Conservation (phyloP, 2,888 invertebrate genomes). For the Orthosia cruda region DNA sequence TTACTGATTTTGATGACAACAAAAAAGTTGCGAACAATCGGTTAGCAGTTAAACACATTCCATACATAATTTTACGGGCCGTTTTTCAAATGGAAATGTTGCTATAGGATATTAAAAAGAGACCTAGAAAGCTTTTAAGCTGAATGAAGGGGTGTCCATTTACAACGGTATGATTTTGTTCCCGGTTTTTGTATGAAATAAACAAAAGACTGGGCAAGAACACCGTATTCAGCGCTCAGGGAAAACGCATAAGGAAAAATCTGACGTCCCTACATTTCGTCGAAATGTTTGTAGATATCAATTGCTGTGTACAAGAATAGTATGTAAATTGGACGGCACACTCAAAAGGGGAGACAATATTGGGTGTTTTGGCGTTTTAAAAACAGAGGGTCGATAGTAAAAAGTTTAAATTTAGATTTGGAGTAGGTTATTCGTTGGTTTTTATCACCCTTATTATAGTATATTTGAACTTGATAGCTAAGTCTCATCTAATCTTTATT, state of each 20-base stretch:
- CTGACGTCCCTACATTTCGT: constrained; percentile 34
- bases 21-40: constrained; percentile 70
- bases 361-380: constrained; percentile 57
- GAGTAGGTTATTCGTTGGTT: constrained; percentile 22
- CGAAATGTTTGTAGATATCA: constrained; percentile 60
- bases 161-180: constrained; percentile 28
- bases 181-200: constrained; percentile 24
- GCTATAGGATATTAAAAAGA: constrained; percentile 15
- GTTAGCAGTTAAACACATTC: constrained; percentile 63
- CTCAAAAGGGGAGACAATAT: constrained; percentile 59
- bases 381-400: constrained; percentile 59
- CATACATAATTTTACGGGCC: constrained; percentile 59
- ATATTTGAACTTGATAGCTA: background rate
- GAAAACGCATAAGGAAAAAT: constrained; percentile 58
- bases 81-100: constrained; percentile 54
- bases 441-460: constrained; percentile 17
- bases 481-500: background rate
- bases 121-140: constrained; percentile 30
- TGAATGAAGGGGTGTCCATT: constrained; percentile 35
- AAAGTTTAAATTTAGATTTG: constrained; percentile 43
- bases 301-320: constrained; percentile 56
- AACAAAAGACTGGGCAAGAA: constrained; percentile 48
- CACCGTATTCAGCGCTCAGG: constrained; percentile 21
- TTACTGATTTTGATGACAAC: constrained; percentile 73
- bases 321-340: constrained; percentile 60